phyloP scores from a whole-genome alignment of 2,797 vertebrate species.

The Betta splendens region DNA sequence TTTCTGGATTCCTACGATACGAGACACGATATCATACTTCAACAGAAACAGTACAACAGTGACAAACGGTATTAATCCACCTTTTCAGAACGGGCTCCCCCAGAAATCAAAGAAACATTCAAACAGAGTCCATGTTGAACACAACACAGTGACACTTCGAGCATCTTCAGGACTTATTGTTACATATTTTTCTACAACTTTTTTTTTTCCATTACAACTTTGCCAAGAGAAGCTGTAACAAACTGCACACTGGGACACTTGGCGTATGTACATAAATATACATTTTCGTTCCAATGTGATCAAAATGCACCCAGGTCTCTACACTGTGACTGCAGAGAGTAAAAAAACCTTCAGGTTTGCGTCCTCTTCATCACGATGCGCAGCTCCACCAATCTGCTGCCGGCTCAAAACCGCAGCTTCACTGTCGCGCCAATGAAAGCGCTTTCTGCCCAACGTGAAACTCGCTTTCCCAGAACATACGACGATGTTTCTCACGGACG shows the following conservation, averaged over 20 bases:
- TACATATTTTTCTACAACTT: constrained; percentile 46
- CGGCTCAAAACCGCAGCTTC: constrained; percentile 38
- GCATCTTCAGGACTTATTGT: constrained; percentile 65
- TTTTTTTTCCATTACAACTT: constrained; percentile 64
- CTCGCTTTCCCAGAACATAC: constrained; percentile 42
- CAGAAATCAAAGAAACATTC: constrained; percentile 72
- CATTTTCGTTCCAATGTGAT: constrained; percentile 71
- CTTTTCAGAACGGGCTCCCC: constrained; percentile 69
- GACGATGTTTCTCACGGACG: constrained; percentile 48
- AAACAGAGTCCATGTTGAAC: constrained; percentile 74
- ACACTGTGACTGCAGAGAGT: constrained; percentile 65
- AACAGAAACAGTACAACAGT: constrained; percentile 81
- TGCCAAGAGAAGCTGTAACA: constrained; percentile 75
- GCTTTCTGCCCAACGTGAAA: constrained; percentile 33
- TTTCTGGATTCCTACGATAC: constrained; percentile 81
- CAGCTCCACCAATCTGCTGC: constrained; percentile 39
- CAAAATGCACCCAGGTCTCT: constrained; percentile 72
- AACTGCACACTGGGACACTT: constrained; percentile 73
- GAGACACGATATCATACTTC: constrained; percentile 82
- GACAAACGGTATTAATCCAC: constrained; percentile 75
- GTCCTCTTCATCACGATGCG: constrained; percentile 37
- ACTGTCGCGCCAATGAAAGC: constrained; percentile 38
- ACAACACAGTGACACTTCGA: constrained; percentile 74
- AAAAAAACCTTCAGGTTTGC: constrained; percentile 60
- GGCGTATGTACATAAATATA: constrained; percentile 79